Evolutionary conservation across 2,113 vertebrate species (phyloP), one percentile per base, ranked within the genome.

Genomic region (Girardinichthys multiradiatus): DNA sequence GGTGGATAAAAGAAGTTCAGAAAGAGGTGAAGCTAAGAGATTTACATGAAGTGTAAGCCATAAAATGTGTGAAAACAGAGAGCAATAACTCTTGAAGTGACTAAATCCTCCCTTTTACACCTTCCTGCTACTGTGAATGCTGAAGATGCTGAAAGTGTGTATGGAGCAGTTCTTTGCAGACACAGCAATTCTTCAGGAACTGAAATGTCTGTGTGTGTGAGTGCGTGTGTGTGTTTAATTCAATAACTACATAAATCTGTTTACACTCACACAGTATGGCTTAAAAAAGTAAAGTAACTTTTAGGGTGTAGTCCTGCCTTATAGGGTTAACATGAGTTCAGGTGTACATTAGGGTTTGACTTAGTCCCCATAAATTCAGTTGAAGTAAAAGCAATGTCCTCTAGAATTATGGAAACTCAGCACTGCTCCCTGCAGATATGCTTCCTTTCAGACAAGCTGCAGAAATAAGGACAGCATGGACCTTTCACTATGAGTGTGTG

Each of bases 361-460:
- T 64, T 28, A 12, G 10, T 63, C 42, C 48, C 29, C 17, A 70
- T 29, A 37, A 70, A 26, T 28, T 28, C 8, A 42, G 48, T 12
- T 58, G 8, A 39, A 51, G 21, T 31, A 30, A 35, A 11, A 42
- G 39, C n/a, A 78, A 62, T 60, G 26, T 60, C 68, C 64, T 67
- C 57, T 67, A 17, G 35, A 58, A 72, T n/a, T 2, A 54, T 61
- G 31, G 26, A 14, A 61, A 29, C 19, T 4, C 29, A 35, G 27
- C 54, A 62, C 84, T 87, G 84, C 69, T 85, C 76, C 68, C 33
- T 69, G 76, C 68, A 87, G 88, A 87, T 86, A 88, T 72, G 84
- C 68, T 83, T 87, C 82, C 76, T 82, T 68, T 81, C 64, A 72
- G 58, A 70, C 26, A 74, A 29, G 76, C 80, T 71, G 65, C 68